Evolutionary conservation across 2,888 invertebrate genomes (phyloP), one percentile per base, ranked within the genome.

Genomic region (Plebejus argus): DNA sequence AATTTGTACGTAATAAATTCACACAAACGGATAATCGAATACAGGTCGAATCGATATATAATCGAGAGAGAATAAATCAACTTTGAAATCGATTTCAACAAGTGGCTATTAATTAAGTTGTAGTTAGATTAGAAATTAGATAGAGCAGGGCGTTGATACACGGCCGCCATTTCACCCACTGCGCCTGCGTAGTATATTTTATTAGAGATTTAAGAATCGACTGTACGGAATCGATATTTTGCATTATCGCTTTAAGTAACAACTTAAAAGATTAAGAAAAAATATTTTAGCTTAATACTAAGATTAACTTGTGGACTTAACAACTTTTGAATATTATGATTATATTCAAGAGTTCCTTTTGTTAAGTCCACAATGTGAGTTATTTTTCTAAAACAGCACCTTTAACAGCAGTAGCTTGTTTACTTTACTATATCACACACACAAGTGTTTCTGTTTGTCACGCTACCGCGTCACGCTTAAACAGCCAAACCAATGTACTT

Each of bases 81-180:
- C 85, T 87, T 89, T 82, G 88, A 92, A 93, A 93, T 93, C 93
- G 93, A 93, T 92, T 93, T 93, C 92, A 92, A 93, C 93, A 92
- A 93, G 93, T 93, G 92, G 88, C 92, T 91, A 94, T 94, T 93
- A 93, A 94, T 94, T 92, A 93, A 93, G 91, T 90, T 93, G 93
- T 93, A 91, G 92, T 91, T 90, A 91, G 93, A 93, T 93, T 91
- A 88, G 91, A 91, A 92, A 92, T 91, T 90, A 90, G 92, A 93
- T 93, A 91, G 86, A 77, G 77, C 70, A 70, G 87, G 88, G 88
- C 85, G 86, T 91, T 90, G 89, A 92, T 90, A 87, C 89, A 91
- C 89, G 87, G 86, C 70, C 71, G 66, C 28, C 66, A 66, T 66
- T 66, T 66, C 66, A 33, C 66, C 66, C 15, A 61, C 61, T 18